Evolutionary conservation across 2,888 invertebrate species (phyloP).

Genomic region (Pseudococcus longispinus): DNA sequence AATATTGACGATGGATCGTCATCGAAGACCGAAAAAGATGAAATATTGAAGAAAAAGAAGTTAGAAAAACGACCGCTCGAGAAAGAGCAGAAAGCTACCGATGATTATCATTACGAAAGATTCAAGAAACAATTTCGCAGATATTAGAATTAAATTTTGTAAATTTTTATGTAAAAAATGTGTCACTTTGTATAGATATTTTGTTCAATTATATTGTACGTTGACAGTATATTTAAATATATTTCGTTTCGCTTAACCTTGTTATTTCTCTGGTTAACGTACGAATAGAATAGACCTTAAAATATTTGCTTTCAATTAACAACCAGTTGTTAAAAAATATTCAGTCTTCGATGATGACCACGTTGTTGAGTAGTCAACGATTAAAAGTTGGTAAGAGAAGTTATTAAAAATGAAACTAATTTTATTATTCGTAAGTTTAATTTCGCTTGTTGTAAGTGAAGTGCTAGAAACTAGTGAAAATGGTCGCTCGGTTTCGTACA

Average conservation of each 20-base stretch:
- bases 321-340: background rate
- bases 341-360: background rate
- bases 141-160: constrained; percentile 66
- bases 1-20: constrained; percentile 79
- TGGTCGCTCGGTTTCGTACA: background rate
- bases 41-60: constrained; percentile 62
- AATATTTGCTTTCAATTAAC: background rate
- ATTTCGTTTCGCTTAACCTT: background rate
- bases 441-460: background rate
- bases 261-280: background rate
- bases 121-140: constrained; percentile 95
- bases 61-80: constrained; percentile 63
- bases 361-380: background rate
- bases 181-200: background rate
- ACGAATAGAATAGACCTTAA: background rate
- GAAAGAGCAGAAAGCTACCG: constrained; percentile 86
- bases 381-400: background rate
- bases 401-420: background rate
- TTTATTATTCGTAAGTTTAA: background rate
- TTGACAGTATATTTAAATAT: background rate
- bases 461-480: background rate
- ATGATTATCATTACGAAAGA: constrained; percentile 95
- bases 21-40: constrained; percentile 69
- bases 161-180: background rate
- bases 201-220: background rate